Evolutionary conservation across 2,113 vertebrate species (phyloP).

Genomic region (Rana temporaria): DNA sequence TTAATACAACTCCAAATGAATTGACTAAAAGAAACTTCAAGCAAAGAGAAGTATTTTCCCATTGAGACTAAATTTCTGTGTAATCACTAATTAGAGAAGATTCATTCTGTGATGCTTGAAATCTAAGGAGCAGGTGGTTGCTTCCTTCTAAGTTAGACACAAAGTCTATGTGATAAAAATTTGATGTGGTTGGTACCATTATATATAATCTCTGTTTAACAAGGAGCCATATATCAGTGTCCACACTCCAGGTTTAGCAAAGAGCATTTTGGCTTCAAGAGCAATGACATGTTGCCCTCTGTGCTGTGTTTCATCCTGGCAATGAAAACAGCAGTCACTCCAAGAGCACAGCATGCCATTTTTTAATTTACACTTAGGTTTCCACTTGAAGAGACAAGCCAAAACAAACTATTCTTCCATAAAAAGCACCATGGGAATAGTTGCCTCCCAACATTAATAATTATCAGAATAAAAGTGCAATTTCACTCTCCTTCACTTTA

Average conservation of each 20-base stretch:
- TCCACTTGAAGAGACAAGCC: slow-evolving; percentile 76
- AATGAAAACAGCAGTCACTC: slow-evolving; percentile 63
- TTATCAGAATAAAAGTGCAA: slow-evolving; percentile 61
- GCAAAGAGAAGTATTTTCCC: slow-evolving; percentile 40
- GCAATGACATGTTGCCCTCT: slow-evolving; percentile 73
- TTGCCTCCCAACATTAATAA: slow-evolving; percentile 69
- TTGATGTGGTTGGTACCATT: slow-evolving; percentile 67
- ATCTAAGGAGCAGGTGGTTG: slow-evolving; percentile 65
- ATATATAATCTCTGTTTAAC: slow-evolving; percentile 68
- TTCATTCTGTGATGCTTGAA: slow-evolving; percentile 59
- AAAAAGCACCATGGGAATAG: slow-evolving; percentile 67
- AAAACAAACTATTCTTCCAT: slow-evolving; percentile 71
- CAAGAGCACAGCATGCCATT: slow-evolving; percentile 74
- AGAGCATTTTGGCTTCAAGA: slow-evolving; percentile 68
- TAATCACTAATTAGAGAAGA: slow-evolving; percentile 59
- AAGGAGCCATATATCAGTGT: slow-evolving; percentile 63
- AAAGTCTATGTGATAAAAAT: slow-evolving; percentile 53
- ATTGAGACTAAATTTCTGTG: slow-evolving; percentile 56
- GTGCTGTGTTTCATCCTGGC: slow-evolving; percentile 59
- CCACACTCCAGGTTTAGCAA: slow-evolving; percentile 66
- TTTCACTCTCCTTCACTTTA: slow-evolving; percentile 9
- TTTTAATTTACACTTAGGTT: slow-evolving; percentile 81
- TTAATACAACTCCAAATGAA: slow-evolving; percentile 49
- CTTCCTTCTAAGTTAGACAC: slow-evolving; percentile 57
- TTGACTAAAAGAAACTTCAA: slow-evolving; percentile 48